Percentiles rank a stretch among this genome's conserved stretches.
Evolutionary conservation across 2,888 invertebrate species (phyloP).

Genomic region (Tenthredo scrophulariae): DNA sequence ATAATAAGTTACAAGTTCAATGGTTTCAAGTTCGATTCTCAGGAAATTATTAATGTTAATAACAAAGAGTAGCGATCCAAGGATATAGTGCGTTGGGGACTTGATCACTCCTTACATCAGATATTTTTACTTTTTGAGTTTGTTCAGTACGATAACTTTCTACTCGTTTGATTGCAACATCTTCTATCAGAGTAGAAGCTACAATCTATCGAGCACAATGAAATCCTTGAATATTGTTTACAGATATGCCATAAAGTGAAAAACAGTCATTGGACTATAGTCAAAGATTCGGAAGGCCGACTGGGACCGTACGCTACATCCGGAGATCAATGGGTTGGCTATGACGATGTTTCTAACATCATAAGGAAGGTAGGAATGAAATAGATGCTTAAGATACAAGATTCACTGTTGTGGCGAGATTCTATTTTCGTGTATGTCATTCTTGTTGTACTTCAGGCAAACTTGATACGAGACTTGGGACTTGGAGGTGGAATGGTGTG

Average conservation of each 20-base stretch:
- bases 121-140: too few species aligned
- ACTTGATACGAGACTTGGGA: slow-evolving; percentile 81
- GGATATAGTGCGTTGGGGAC: too few species aligned
- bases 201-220: not conserved
- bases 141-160: too few species aligned
- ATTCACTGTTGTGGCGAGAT: not conserved
- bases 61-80: too few species aligned
- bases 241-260: slow-evolving; percentile 84
- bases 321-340: slow-evolving; percentile 89
- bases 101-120: too few species aligned
- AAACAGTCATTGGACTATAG: slow-evolving; percentile 82
- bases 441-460: slow-evolving; percentile 76
- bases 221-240: not conserved
- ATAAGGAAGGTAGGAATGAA: slow-evolving; percentile 61
- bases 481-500: slow-evolving; percentile 89
- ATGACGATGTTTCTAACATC: slow-evolving; percentile 81
- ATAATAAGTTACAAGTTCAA: not conserved
- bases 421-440: not conserved
- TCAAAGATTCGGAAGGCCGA: slow-evolving; percentile 82
- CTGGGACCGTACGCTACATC: slow-evolving; percentile 88
- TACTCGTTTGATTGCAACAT: too few species aligned
- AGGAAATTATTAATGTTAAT: too few species aligned
- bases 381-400: not conserved
- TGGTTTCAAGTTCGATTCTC: too few species aligned
- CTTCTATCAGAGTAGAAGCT: not conserved